Base-by-base conservation (phyloP, 2,888 invertebrate species). In the Deilephila elpenor region DNA sequence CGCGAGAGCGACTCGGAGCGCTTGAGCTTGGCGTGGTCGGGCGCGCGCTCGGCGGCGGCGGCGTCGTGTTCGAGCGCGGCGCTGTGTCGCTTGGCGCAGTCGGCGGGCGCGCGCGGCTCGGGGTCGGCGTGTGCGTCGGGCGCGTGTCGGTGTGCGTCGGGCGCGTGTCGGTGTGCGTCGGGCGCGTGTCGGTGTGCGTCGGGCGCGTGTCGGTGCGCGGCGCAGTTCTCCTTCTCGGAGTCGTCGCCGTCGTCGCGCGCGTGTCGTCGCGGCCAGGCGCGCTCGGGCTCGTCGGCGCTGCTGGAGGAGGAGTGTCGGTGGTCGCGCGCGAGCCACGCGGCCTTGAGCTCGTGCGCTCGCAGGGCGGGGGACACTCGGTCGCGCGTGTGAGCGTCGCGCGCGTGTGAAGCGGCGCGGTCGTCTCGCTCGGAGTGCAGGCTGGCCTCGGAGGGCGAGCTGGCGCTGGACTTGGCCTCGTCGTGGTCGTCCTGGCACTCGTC, bases 131-230 rank as follows among this genome's bases (percentile, higher is more conserved):
- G 88, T 75, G 76, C 84, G 84, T 81, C 79, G 78, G n/a, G n/a
- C n/a, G n/a, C n/a, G n/a, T n/a, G n/a, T n/a, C n/a, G n/a, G n/a
- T n/a, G n/a, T n/a, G n/a, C n/a, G n/a, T n/a, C n/a, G 88, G 86
- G 73, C 79, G 78, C 78, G 74, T 25, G 25, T 25, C 73, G 82
- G 80, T 71, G 76, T 74, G 77, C 62, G 74, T 76, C 78, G 79
- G 73, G 82, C 95, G 95, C 85, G 95, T 94, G 83, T 95, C 94
- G 73, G 95, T 95, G 77, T 87, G 77, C 74, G 86, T 97, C 62
- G 97, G 95, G 80, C 96, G 95, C 86, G 97, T 97, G 87, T 96
- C 97, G 78, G 97, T 96, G 91, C 97, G 74, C 80, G 81, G 80
- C 80, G 82, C 90, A 87, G 90, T 93, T 92, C 82, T 92, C 90